phyloP scores from a whole-genome alignment of 2,797 vertebrate species.

The Pelochelys cantorii region DNA sequence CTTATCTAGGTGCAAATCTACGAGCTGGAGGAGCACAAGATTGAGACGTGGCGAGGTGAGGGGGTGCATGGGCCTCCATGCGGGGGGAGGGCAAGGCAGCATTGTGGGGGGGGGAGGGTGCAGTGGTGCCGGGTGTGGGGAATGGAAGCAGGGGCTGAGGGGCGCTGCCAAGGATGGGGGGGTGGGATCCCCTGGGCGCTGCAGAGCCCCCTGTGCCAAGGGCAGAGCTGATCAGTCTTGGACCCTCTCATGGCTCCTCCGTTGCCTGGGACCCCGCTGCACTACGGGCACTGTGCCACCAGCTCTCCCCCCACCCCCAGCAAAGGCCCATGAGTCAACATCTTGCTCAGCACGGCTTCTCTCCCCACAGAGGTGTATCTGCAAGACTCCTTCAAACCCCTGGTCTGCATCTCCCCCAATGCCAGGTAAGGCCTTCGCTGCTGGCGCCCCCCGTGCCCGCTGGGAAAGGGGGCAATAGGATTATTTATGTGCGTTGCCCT shows the following conservation, averaged over 20 bases:
- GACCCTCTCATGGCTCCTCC: background rate
- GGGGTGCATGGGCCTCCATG: accelerated
- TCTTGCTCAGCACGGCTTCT: no score
- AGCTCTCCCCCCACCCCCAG: no score
- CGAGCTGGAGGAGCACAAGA: conserved; percentile 98
- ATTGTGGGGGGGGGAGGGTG: background rate
- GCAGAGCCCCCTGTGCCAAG: background rate
- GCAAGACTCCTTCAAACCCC: conserved; percentile 96
- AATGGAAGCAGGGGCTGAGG: background rate
- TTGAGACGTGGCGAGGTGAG: conserved; percentile 98
- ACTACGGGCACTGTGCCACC: no score
- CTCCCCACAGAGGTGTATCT: conserved; percentile 79
- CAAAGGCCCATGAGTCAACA: no score
- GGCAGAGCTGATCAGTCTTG: background rate
- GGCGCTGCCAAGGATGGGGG: background rate
- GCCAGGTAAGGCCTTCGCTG: conserved; percentile 85
- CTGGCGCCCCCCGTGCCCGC: background rate
- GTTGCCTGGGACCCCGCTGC: background rate
- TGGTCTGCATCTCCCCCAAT: conserved; percentile 96
- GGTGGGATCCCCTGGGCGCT: background rate
- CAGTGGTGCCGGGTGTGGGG: background rate
- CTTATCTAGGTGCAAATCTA: conserved; percentile 94
- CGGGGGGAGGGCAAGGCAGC: accelerated
- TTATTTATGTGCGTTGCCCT: background rate
- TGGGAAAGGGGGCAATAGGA: background rate